A percentile compares a stretch with the other conserved stretches of the same genome.
Conservation (phyloP, 2,113 vertebrate species). For the Pseudorhombus dupliciocellatus region DNA sequence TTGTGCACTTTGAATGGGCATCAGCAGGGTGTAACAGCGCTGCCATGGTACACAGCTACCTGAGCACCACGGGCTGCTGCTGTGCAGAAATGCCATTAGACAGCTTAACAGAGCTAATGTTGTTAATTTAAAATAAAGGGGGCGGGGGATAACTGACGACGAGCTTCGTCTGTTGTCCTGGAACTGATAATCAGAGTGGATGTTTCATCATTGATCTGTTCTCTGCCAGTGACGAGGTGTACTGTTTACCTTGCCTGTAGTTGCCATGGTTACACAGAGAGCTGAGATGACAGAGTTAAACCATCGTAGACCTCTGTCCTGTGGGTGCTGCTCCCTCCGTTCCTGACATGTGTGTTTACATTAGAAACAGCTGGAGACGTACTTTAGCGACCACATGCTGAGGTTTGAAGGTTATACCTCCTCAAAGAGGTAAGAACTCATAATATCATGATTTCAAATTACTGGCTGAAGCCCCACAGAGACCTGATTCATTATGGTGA, state of each 20-base stretch:
- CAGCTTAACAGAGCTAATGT: neutral
- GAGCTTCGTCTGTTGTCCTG: neutral
- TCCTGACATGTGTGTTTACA: too few species aligned
- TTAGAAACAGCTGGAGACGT: neutral
- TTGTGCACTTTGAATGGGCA: neutral
- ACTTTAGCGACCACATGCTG: neutral
- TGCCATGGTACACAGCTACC: neutral
- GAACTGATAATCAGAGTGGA: neutral
- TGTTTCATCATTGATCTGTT: neutral
- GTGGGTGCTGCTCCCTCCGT: too few species aligned
- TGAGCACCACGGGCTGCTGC: neutral
- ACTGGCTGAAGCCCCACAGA: too few species aligned
- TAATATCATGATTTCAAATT: too few species aligned
- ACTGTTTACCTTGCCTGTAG: neutral
- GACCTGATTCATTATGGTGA: too few species aligned
- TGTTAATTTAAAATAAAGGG: neutral
- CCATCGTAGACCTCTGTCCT: neutral
- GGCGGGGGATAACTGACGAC: neutral
- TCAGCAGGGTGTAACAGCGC: neutral
- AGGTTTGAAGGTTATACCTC: neutral
- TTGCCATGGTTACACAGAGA: neutral
- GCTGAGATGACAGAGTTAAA: neutral
- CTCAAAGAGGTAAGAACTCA: too few species aligned
- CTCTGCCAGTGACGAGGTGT: neutral
- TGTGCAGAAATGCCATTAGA: neutral